Conservation (phyloP, 2,888 invertebrate genomes). For the Polydrusus pterygomalis region DNA sequence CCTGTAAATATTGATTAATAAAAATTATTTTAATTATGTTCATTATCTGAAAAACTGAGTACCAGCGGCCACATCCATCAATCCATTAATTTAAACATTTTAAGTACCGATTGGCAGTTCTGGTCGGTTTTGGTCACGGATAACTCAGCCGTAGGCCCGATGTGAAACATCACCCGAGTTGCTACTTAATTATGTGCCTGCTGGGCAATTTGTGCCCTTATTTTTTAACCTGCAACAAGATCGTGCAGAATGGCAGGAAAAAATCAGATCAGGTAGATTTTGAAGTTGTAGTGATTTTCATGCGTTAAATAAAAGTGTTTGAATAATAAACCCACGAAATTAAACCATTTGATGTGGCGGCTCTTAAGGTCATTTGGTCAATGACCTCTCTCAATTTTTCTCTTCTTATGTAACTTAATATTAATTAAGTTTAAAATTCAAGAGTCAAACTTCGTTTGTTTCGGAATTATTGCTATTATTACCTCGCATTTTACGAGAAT, state of each 20-base stretch:
- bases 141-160: conserved; percentile 18
- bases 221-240: conserved; percentile 34
- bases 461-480: too few species aligned
- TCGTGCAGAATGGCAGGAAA: conserved; percentile 28
- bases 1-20: neutral
- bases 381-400: too few species aligned
- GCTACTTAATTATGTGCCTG: conserved; percentile 37
- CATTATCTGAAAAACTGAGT: conserved; percentile 8
- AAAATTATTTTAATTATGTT: neutral
- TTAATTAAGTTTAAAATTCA: too few species aligned
- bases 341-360: too few species aligned
- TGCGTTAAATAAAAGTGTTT: too few species aligned
- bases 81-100: conserved; percentile 37
- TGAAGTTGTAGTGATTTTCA: conserved; percentile 12
- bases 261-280: conserved; percentile 32
- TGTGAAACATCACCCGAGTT: conserved; percentile 38
- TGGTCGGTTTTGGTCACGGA: conserved; percentile 33
- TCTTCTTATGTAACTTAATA: too few species aligned
- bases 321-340: too few species aligned
- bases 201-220: conserved; percentile 38
- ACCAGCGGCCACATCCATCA: conserved; percentile 23
- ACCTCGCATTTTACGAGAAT: too few species aligned
- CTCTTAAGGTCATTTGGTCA: too few species aligned
- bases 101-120: conserved; percentile 42
- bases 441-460: too few species aligned